Evolutionary conservation across 2,797 vertebrate species (phyloP), one percentile per base, ranked within the genome.

Genomic region (Eidolon dupreanum): DNA sequence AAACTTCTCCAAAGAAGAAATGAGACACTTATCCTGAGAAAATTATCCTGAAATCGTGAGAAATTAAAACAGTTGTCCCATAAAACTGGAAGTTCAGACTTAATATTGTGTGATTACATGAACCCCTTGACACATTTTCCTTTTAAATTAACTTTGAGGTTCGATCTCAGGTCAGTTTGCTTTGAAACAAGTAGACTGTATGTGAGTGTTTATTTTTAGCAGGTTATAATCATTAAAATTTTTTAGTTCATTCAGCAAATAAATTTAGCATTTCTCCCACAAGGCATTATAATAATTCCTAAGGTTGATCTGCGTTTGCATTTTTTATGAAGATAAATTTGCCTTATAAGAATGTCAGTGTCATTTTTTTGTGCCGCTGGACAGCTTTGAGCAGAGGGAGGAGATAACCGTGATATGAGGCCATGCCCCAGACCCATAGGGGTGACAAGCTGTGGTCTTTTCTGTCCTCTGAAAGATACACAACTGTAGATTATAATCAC

Each of bases 1-100:
- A 59, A 86, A 86, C 66, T 71, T n/a, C 49, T 53, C 33, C 51
- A 55, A 77, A 83, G 61, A 66, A 90, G 31, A 71, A 91, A 78
- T 63, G 8, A 95, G 88, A 82, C n/a, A 10, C 1, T 70, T 36
- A 78, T 20, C 51, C 65, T 94, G 43, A 36, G 33, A 73, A 81
- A 68, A 92, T 41, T 55, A 28, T 73, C 74, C 28, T 63, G n/a
- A 57, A 83, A 53, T 57, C 66, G 59, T 75, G 26, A 87, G 85
- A 75, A 81, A 75, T 81, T 31, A 74, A 88, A 55, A 74, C 38
- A 71, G 81, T 33, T 55, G 22, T 28, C 6, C 26, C 19, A 65
- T 36, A 68, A 89, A 79, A 70, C 22, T 38, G 41, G 46, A 36
- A 88, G 43, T 46, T 26, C 41, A 51, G 13, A 93, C 36, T 82